Conservation (phyloP, 2,888 invertebrate species). For the Onchidella celtica region DNA sequence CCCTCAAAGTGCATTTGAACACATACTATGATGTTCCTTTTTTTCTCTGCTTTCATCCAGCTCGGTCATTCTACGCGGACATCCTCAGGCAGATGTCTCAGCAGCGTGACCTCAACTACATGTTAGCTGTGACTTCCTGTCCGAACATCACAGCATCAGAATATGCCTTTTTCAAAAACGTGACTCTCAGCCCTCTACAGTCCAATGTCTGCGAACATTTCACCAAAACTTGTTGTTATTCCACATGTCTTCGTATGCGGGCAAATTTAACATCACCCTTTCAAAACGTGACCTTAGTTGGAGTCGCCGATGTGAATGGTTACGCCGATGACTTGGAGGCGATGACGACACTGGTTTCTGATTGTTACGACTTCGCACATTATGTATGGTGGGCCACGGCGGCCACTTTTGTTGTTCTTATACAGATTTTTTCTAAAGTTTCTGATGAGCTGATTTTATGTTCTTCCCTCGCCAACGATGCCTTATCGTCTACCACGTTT, state of each 20-base stretch:
- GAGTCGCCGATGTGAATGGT: background rate
- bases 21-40: no score
- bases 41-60: no score
- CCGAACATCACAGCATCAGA: background rate
- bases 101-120: conserved; percentile 17
- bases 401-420: conserved; percentile 8
- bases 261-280: background rate
- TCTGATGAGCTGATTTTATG: conserved; percentile 42
- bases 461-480: background rate
- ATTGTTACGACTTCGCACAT: conserved; percentile 20
- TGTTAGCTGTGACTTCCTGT: conserved; percentile 30
- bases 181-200: background rate
- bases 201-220: conserved; percentile 21
- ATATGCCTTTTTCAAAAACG: conserved; percentile 7
- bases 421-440: conserved; percentile 13
- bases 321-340: background rate
- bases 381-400: conserved; percentile 41
- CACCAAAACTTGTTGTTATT: background rate
- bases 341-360: conserved; percentile 5
- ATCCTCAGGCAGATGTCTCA: background rate
- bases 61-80: background rate
- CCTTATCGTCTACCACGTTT: background rate
- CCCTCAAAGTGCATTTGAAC: no score
- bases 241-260: conserved; percentile 7
- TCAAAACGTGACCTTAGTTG: conserved; percentile 6